phyloP scores from a whole-genome alignment of 2,113 vertebrate species.

The Dolichotis patagonum region DNA sequence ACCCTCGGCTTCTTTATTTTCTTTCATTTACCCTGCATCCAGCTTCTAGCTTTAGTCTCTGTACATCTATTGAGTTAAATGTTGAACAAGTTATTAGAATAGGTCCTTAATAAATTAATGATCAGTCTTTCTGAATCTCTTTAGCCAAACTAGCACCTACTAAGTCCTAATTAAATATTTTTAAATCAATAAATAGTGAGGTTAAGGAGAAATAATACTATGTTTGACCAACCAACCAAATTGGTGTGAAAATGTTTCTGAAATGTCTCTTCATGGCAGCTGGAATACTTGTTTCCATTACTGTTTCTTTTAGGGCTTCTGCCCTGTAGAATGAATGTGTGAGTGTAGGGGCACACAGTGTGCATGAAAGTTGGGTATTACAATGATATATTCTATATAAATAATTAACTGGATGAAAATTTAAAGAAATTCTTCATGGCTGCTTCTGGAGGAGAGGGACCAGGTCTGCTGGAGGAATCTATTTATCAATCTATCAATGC shows the following conservation, averaged over 20 bases:
- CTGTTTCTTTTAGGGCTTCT: not conserved
- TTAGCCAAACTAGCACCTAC: not conserved
- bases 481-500: not conserved
- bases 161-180: not conserved
- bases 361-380: not conserved
- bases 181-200: not conserved
- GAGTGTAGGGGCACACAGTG: fast-evolving
- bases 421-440: not conserved
- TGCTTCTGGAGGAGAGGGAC: not conserved
- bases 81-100: not conserved
- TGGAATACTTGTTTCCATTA: not conserved
- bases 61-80: not conserved
- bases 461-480: not conserved
- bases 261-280: not conserved
- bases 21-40: not conserved
- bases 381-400: not conserved
- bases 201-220: not conserved
- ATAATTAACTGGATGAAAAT: conserved; percentile 47
- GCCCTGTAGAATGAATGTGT: not conserved
- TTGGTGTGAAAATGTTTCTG: not conserved
- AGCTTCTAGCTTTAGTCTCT: not conserved
- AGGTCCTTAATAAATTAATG: not conserved
- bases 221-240: not conserved
- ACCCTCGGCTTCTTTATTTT: not conserved
- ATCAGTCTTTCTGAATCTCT: not conserved